Evolutionary conservation across 2,888 invertebrate species (phyloP).

Genomic region (Ectropis crepuscularia): DNA sequence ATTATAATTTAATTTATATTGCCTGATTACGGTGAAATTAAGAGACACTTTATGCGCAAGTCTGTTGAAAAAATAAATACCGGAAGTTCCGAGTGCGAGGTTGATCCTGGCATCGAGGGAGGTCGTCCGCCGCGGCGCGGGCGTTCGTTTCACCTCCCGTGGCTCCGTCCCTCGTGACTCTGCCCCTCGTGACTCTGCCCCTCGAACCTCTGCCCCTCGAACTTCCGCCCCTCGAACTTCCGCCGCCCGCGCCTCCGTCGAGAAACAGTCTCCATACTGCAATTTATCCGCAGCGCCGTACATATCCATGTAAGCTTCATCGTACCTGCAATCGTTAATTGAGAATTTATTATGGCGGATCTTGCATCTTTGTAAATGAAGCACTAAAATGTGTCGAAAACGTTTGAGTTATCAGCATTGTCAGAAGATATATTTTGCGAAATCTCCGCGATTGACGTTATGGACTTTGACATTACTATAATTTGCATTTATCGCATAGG

Average conservation of each 20-base stretch:
- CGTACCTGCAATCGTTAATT: constrained; percentile 60
- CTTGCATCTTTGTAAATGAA: too few relatives aligned
- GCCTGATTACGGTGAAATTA: too few relatives aligned
- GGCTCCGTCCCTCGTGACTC: constrained; percentile 21
- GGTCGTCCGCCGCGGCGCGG: constrained; percentile 25
- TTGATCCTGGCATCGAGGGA: constrained; percentile 72
- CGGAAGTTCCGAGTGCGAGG: constrained; percentile 60
- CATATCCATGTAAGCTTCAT: constrained; percentile 77
- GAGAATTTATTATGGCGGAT: too few relatives aligned
- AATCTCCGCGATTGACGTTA: too few relatives aligned
- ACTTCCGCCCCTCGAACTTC: background rate
- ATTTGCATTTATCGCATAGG: too few relatives aligned
- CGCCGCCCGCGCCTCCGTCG: constrained; percentile 33
- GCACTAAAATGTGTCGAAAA: too few relatives aligned
- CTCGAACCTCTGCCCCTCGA: background rate
- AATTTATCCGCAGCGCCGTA: constrained; percentile 75
- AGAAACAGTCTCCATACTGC: constrained; percentile 78
- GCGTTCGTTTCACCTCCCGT: background rate
- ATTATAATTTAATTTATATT: too few relatives aligned
- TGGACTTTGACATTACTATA: too few relatives aligned
- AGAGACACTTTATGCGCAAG: too few relatives aligned
- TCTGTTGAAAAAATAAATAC: constrained; percentile 46
- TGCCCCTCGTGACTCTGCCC: constrained; percentile 10
- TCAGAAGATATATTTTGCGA: too few relatives aligned
- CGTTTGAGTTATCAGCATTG: too few relatives aligned